Evolutionary conservation across 2,797 vertebrate species (phyloP), one percentile per base, ranked within the genome.

Genomic region (Ficedula albicollis): DNA sequence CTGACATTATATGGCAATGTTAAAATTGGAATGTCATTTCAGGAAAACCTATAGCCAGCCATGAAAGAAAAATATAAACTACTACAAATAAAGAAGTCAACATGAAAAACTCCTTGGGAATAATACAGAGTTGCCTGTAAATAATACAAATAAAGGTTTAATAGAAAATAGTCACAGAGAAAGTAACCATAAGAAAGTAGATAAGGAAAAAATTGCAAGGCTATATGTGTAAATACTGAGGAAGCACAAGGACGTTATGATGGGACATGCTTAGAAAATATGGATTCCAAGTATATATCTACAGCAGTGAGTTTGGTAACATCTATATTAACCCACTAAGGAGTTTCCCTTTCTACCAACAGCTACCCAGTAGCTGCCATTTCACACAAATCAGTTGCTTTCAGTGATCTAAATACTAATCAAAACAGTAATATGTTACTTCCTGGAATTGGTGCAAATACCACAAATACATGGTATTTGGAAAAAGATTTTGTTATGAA

Each of bases 21-120:
- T 87, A 93, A 95, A 95, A 95, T 83, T 91, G 81, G 72, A 95
- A 83, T 80, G 89, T 91, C 79, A 34, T 92, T 91, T 75, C 69
- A 72, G 60, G 79, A 88, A 93, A 89, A 89, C 74, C 73, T 75
- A 95, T 7, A 79, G 70, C 70, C 75, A 73, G 27, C 32, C 77
- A 43, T 17, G 55, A 94, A 90, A 76, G 87, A 70, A 84, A 87
- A 93, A 88, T 55, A 73, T 29, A 84, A 91, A 89, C 48, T 62
- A 54, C 41, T 70, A 58, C 60, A 85, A 93, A 94, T 89, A 86
- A 92, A 92, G 73, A 77, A 87, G 81, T 93, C 93, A 96, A 60
- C 38, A 16, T 59, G 69, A 96, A 81, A 92, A 81, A 76, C 11
- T 56, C 73, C 16, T 73, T 73, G 48, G 54, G 15, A 84, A 56